Conservation (phyloP, 2,888 invertebrate species). For the Platyscelio sp. region DNA sequence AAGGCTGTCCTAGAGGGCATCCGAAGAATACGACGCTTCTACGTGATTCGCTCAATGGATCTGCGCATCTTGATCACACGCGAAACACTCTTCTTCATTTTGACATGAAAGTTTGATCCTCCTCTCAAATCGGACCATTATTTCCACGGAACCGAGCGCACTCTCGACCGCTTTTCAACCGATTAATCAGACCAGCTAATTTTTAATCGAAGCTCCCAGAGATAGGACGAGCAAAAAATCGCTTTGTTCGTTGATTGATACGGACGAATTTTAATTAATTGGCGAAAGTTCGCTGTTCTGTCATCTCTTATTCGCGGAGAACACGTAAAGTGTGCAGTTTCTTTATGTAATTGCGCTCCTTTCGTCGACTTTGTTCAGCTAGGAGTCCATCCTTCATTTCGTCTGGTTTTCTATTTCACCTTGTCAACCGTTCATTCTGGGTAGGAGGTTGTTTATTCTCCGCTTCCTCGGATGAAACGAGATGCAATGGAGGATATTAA, state of each 20-base stretch:
- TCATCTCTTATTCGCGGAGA: too few relatives aligned
- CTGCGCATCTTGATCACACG: slow-evolving; percentile 55
- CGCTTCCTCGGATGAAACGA: too few relatives aligned
- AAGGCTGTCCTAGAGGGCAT: slow-evolving; percentile 67
- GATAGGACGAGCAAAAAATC: slow-evolving; percentile 27
- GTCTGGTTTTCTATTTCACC: neutral
- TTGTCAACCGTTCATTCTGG: too few relatives aligned
- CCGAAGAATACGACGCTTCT: slow-evolving; percentile 47
- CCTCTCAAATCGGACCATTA: slow-evolving; percentile 33
- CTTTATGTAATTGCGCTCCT: slow-evolving; percentile 48
- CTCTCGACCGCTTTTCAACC: neutral
- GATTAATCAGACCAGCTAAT: neutral
- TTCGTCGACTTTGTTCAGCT: slow-evolving; percentile 32
- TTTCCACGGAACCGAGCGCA: too few relatives aligned
- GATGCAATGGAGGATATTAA: too few relatives aligned
- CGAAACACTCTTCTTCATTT: slow-evolving; percentile 35
- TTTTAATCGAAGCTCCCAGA: slow-evolving; percentile 8
- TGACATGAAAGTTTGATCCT: slow-evolving; percentile 40
- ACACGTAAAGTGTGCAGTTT: too few relatives aligned
- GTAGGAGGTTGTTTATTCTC: too few relatives aligned
- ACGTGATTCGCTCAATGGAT: slow-evolving; percentile 52
- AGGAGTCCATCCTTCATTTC: slow-evolving; percentile 29
- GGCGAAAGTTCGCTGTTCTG: slow-evolving; percentile 60
- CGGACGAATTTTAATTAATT: slow-evolving; percentile 56
- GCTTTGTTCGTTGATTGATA: slow-evolving; percentile 35